These are phyloP conservation scores for Oenanthe melanoleuca DNA, from an alignment of 2,113 vertebrate genomes.

Conservation along the genomic window DNA sequence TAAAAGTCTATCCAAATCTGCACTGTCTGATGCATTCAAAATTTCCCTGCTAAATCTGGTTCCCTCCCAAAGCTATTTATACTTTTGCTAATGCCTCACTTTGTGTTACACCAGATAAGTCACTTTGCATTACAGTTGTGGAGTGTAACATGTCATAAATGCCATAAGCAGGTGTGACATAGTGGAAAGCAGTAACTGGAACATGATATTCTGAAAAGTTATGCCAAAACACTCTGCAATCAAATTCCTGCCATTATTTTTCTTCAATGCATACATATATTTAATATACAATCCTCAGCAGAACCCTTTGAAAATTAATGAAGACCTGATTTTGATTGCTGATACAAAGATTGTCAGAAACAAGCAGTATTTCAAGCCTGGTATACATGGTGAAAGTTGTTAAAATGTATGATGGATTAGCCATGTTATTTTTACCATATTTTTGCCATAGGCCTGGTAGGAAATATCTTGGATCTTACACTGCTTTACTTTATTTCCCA, in stretches of 20 bases:
- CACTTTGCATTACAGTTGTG: constrained; percentile 19
- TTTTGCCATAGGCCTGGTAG: not conserved
- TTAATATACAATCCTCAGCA: not conserved
- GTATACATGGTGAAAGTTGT: not conserved
- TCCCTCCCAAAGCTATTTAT: constrained; percentile 14
- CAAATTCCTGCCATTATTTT: not conserved
- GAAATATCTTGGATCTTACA: not conserved
- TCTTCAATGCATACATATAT: not conserved
- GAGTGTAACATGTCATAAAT: not conserved
- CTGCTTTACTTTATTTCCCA: not conserved
- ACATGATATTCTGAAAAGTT: not conserved
- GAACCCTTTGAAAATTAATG: not conserved
- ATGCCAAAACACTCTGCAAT: not conserved
- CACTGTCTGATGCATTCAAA: constrained; percentile 34
- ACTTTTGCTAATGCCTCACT: constrained; percentile 44
- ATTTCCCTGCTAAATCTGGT: constrained; percentile 9
- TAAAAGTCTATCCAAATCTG: constrained; percentile 38
- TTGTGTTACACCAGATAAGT: constrained; percentile 40
- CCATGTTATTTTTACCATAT: not conserved
- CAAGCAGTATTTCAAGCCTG: not conserved
- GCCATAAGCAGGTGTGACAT: constrained; percentile 24
- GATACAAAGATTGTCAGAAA: not conserved
- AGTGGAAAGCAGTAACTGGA: not conserved
- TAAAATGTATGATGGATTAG: not conserved
- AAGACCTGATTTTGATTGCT: not conserved